Evolutionary conservation across 2,797 vertebrate species (phyloP), one percentile per base, ranked within the genome.

Genomic region (Halcyon leucocephala): DNA sequence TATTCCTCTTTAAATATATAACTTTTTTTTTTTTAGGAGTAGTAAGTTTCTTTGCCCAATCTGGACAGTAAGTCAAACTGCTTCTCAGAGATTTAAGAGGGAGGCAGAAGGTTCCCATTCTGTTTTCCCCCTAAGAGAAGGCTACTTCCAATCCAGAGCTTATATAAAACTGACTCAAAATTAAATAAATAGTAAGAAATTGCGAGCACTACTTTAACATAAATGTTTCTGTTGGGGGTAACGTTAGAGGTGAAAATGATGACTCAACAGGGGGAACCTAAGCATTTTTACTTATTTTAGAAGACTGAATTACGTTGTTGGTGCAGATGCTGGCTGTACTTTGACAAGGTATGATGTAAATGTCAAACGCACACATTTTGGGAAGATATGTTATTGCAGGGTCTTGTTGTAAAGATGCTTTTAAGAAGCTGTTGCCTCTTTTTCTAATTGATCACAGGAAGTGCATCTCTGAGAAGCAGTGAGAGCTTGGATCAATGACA

Each of bases 401-500:
- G 64, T 58, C 35, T 35, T 71, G 29, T 69, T 78, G 17, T 81
- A 87, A 55, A 95, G 80, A 86, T 67, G 61, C 86, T 96, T 97
- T 95, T 90, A 83, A 93, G 82, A 70, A 90, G 65, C 83, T 84
- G 61, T 82, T 93, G 90, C 62, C 79, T 94, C 67, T 91, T 95
- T 49, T 82, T 82, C 54, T 95, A 94, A 94, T 93, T 95, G 95
- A 95, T 90, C 44, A 94, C 44, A 67, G 77, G 89, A 96, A 96
- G 55, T 79, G 16, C 66, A 79, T 94, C 82, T 55, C 57, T 69
- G 51, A 93, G 72, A 73, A 82, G 58, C 46, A 55, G 82, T 72
- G 76, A 94, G 79, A 86, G 57, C 44, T 79, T 44, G 51, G 76
- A 93, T 94, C 95, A 83, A 95, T 93, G 90, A 89, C 90, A 94